Evolutionary conservation across 1,140 invertebrate species (phyloP).

Genomic region (Trigoniulus corallinus): DNA sequence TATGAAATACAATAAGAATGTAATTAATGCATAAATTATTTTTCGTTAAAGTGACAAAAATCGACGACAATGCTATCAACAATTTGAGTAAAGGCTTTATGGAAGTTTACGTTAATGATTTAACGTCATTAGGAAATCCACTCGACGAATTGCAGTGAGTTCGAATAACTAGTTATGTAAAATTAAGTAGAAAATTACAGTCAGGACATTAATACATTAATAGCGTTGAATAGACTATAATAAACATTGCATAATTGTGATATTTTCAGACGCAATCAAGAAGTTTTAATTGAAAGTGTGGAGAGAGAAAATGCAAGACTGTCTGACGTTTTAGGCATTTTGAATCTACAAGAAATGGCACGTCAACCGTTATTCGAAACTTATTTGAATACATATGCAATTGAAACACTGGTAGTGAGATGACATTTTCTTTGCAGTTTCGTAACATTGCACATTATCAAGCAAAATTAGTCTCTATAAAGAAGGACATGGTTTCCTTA

Average conservation of each 20-base stretch:
- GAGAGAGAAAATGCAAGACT: conserved; percentile 14
- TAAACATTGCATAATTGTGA: too few species aligned
- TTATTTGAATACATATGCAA: neutral
- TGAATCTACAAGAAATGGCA: conserved; percentile 11
- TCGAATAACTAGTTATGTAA: conserved; percentile 1
- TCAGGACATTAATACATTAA: too few species aligned
- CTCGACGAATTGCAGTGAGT: conserved; percentile 13
- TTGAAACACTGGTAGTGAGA: too few species aligned
- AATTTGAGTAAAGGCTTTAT: conserved; percentile 11
- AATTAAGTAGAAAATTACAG: conserved; percentile 4
- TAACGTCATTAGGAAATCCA: conserved; percentile 10
- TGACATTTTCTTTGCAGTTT: neutral
- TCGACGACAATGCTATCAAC: too few species aligned
- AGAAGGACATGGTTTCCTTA: conserved; percentile 14
- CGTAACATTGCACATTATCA: conserved; percentile 12
- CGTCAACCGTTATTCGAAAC: neutral
- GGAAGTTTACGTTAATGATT: conserved; percentile 9
- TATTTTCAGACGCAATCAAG: conserved; percentile 12
- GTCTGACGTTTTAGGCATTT: neutral
- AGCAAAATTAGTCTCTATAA: conserved; percentile 10
- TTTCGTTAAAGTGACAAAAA: too few species aligned
- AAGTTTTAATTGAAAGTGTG: conserved; percentile 11
- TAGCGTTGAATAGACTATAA: too few species aligned
- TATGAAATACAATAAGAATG: too few species aligned
- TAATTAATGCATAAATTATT: too few species aligned